Percentiles rank a stretch among this genome's conserved stretches.
Conservation (phyloP, 1,140 invertebrate genomes). For the Nomia melanderi region DNA sequence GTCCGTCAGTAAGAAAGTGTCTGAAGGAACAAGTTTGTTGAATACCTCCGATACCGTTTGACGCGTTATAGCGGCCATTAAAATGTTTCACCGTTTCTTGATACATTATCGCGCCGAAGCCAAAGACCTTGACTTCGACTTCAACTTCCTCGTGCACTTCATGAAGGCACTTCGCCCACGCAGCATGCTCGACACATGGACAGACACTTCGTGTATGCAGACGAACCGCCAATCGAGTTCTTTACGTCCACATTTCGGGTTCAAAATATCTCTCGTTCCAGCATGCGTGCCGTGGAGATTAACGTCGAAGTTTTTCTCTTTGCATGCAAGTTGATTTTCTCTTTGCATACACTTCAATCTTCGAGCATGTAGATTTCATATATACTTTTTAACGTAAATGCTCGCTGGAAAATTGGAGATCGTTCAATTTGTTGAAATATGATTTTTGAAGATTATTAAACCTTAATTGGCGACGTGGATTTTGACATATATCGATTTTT, state of each 20-base stretch:
- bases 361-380: not conserved
- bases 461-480: too few species aligned
- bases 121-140: conserved; percentile 6
- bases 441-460: too few species aligned
- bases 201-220: not conserved
- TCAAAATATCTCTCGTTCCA: not conserved
- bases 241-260: not conserved
- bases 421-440: too few species aligned
- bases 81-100: not conserved
- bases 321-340: not conserved
- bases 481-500: too few species aligned
- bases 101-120: not conserved
- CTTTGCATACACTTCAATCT: not conserved
- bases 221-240: not conserved
- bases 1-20: too few species aligned
- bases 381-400: not conserved
- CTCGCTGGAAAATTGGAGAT: too few species aligned
- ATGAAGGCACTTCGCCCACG: conserved; percentile 18
- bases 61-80: not conserved
- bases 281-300: not conserved
- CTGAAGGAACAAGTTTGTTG: not conserved
- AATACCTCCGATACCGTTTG: not conserved
- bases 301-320: conserved; percentile 7
- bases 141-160: conserved; percentile 19
- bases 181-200: not conserved